Conservation (phyloP, 2,113 vertebrate species). For the Uropsilus gracilis region DNA sequence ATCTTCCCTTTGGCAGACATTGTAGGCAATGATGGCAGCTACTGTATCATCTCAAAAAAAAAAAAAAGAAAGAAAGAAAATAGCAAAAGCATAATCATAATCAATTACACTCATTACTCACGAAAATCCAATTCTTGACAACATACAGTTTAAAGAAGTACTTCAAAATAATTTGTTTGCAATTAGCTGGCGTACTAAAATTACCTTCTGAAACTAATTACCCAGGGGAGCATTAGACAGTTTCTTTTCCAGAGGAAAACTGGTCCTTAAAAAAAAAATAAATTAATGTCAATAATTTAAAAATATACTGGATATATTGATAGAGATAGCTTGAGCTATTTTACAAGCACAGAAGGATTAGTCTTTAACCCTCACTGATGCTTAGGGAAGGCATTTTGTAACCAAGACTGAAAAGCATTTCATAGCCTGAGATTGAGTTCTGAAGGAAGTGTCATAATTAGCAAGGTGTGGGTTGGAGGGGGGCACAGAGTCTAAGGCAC, state of each 20-base stretch:
- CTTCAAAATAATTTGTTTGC: constrained; percentile 68
- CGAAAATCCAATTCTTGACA: constrained; percentile 39
- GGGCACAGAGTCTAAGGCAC: not conserved
- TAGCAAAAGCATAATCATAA: not conserved
- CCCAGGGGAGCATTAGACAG: not conserved
- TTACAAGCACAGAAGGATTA: not conserved
- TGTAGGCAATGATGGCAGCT: not conserved
- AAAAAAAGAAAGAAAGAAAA: not conserved
- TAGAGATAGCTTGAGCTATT: not conserved
- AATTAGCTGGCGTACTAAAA: constrained; percentile 59
- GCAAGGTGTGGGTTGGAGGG: not conserved
- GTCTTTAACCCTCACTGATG: not conserved
- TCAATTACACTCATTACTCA: constrained; percentile 60
- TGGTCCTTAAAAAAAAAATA: constrained; percentile 1
- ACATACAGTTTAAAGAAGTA: constrained; percentile 42
- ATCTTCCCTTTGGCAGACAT: not conserved
- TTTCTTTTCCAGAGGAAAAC: constrained; percentile 41
- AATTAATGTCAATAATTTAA: not conserved
- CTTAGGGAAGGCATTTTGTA: not conserved
- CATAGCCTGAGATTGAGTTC: not conserved
- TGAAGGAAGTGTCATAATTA: not conserved
- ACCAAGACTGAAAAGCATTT: not conserved
- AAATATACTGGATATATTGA: not conserved
- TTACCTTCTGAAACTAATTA: constrained; percentile 55
- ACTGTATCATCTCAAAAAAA: constrained; percentile 14